phyloP scores from a whole-genome alignment of 2,113 vertebrate species.

The Indicator maculatus region DNA sequence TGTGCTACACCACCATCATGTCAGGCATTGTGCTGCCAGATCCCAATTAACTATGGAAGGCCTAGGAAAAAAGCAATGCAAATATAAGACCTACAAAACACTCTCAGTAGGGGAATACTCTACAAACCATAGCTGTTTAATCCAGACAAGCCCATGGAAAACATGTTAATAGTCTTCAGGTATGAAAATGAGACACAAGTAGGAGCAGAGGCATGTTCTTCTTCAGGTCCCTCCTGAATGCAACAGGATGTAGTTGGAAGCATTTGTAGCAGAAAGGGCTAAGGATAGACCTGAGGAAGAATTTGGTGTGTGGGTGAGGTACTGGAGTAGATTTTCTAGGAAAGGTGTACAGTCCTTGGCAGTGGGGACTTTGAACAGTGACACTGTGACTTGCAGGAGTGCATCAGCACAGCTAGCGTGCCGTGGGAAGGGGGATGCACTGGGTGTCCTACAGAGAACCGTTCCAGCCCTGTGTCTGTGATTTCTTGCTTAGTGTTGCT shows the following conservation, averaged over 20 bases:
- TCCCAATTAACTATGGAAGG: not conserved
- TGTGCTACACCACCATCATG: not conserved
- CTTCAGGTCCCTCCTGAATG: not conserved
- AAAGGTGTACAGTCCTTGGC: accelerated
- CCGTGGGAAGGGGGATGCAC: not conserved
- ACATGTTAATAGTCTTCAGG: not conserved
- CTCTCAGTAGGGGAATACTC: not conserved
- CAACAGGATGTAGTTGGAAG: not conserved
- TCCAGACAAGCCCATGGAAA: not conserved
- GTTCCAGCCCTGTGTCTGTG: not conserved
- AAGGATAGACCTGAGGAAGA: not conserved
- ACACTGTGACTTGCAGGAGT: not conserved
- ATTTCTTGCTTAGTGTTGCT: not conserved
- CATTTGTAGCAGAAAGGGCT: not conserved
- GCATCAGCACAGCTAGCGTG: not conserved
- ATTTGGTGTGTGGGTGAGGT: not conserved
- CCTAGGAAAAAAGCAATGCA: not conserved
- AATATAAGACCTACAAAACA: not conserved
- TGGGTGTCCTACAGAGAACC: not conserved
- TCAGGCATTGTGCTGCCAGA: not conserved
- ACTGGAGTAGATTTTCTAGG: not conserved
- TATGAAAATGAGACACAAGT: not conserved
- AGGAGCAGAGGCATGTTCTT: not conserved
- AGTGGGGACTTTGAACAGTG: not conserved
- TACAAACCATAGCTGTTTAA: not conserved